Evolutionary conservation across 2,797 vertebrate species (phyloP).

Genomic region (Helostoma temminkii): DNA sequence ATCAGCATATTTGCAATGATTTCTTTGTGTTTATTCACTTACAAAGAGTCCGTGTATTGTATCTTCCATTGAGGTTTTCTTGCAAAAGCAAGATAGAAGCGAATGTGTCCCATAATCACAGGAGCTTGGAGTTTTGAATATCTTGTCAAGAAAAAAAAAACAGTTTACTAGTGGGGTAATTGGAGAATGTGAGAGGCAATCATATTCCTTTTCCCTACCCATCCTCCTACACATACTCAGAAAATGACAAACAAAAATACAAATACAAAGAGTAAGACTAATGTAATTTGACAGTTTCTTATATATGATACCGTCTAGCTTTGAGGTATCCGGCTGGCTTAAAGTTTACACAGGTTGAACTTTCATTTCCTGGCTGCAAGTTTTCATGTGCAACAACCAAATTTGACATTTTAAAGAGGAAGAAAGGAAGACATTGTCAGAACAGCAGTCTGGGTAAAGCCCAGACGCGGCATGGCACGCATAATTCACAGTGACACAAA

Average conservation of each 20-base stretch:
- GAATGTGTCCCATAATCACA: constrained; percentile 37
- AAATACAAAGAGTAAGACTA: constrained; percentile 63
- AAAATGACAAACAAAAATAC: constrained; percentile 60
- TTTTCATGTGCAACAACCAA: constrained; percentile 66
- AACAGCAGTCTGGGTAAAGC: constrained; percentile 71
- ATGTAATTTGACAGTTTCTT: constrained; percentile 77
- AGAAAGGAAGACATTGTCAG: constrained; percentile 69
- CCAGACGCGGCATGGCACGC: constrained; percentile 53
- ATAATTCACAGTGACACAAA: constrained; percentile 82
- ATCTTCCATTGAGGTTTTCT: constrained; percentile 16
- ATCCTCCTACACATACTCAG: constrained; percentile 32
- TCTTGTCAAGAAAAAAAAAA: constrained; percentile 10
- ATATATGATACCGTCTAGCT: constrained; percentile 74
- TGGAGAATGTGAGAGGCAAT: constrained; percentile 60
- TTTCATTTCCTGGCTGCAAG: constrained; percentile 79
- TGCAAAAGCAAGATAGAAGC: constrained; percentile 14
- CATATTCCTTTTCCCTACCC: constrained; percentile 48
- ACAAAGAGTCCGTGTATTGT: constrained; percentile 37
- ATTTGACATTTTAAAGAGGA: constrained; percentile 72
- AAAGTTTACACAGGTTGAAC: constrained; percentile 80
- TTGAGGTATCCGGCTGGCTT: constrained; percentile 70
- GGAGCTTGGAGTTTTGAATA: constrained; percentile 54
- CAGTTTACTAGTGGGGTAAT: constrained; percentile 48
- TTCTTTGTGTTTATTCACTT: constrained; percentile 53
- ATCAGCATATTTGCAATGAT: constrained; percentile 55